These are phyloP conservation scores for Noctua fimbriata DNA, from an alignment of 2,888 invertebrate species.

Conservation along the genomic window DNA sequence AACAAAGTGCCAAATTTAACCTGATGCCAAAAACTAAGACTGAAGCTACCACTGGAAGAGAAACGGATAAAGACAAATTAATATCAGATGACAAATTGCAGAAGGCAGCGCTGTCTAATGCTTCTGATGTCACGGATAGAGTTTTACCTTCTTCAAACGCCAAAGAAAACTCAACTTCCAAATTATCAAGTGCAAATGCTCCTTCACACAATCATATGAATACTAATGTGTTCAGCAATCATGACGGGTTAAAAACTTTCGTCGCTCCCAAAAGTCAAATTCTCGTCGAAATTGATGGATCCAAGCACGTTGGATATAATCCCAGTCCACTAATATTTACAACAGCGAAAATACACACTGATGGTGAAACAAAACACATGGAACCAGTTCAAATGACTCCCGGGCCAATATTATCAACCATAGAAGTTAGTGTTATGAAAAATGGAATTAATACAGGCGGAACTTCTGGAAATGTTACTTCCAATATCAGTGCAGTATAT, in stretches of 20 bases:
- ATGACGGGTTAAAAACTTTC: conserved; percentile 69
- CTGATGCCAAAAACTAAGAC: conserved; percentile 83
- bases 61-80: conserved; percentile 73
- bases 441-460: conserved; percentile 62
- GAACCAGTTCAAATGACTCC: conserved; percentile 84
- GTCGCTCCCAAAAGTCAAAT: conserved; percentile 77
- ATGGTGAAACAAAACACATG: conserved; percentile 81
- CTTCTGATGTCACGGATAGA: conserved; percentile 62
- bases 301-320: conserved; percentile 73
- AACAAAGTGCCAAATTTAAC: conserved; percentile 84
- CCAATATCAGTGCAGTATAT: conserved; percentile 60
- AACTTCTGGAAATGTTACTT: conserved; percentile 58
- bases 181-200: conserved; percentile 62
- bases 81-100: conserved; percentile 69
- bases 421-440: conserved; percentile 79
- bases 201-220: conserved; percentile 83
- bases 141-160: conserved; percentile 63
- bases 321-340: conserved; percentile 86
- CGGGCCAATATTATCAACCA: conserved; percentile 84
- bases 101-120: conserved; percentile 55
- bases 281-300: conserved; percentile 81
- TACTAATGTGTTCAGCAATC: conserved; percentile 77
- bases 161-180: conserved; percentile 68
- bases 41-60: conserved; percentile 76
- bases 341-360: conserved; percentile 87